phyloP scores from a whole-genome alignment of 2,797 vertebrate genomes.

The Esox masquinongy region DNA sequence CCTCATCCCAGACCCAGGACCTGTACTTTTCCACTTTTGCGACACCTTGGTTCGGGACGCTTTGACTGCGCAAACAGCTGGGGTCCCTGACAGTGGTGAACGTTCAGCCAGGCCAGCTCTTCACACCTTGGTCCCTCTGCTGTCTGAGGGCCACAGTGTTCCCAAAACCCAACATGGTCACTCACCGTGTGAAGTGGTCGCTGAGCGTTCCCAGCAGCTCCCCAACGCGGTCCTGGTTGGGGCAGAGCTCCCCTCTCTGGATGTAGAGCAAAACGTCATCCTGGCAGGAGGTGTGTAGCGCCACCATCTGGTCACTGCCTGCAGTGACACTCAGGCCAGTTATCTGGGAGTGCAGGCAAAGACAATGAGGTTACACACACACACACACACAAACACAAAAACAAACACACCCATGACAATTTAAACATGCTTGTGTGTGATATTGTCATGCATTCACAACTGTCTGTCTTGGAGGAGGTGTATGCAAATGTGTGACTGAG shows the following conservation, averaged over 20 bases:
- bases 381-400: neutral
- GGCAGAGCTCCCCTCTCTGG: constrained; percentile 72
- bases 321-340: constrained; percentile 83
- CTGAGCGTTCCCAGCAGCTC: constrained; percentile 84
- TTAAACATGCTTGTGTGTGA: neutral
- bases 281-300: constrained; percentile 76
- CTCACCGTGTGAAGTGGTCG: constrained; percentile 82
- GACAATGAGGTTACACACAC: neutral
- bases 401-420: neutral
- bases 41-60: no score
- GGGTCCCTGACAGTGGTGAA: neutral
- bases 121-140: neutral
- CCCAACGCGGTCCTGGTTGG: constrained; percentile 80
- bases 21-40: no score
- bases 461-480: no score
- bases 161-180: neutral
- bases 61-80: neutral
- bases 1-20: no score
- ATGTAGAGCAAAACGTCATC: constrained; percentile 84
- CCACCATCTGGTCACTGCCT: constrained; percentile 86
- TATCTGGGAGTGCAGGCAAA: constrained; percentile 70
- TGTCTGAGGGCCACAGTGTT: neutral
- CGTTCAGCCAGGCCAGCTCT: neutral
- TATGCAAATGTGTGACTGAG: no score
- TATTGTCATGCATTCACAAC: neutral